Conservation (phyloP, 30 jellyfish, hydroid and myxozoan species). For the Hydra vulgaris region DNA sequence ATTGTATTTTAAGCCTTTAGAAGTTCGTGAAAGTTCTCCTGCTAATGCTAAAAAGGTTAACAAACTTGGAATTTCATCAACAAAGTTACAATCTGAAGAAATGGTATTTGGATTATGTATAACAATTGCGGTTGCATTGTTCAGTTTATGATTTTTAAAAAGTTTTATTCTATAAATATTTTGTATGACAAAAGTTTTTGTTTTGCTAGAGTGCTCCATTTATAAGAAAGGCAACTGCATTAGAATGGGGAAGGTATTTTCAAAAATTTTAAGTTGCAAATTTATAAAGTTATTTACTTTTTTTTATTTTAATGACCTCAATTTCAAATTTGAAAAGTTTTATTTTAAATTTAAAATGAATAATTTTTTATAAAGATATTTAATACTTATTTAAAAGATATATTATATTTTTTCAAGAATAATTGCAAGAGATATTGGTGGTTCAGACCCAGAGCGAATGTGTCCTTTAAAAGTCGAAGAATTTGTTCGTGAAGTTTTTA, state of each 20-base stretch:
- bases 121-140: too few relatives aligned
- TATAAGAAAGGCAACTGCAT: not conserved
- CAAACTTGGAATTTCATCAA: slow-evolving; percentile 41
- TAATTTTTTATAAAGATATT: too few relatives aligned
- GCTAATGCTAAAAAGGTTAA: slow-evolving; percentile 55
- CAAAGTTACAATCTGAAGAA: not conserved
- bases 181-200: too few relatives aligned
- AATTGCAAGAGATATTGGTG: slow-evolving; percentile 93
- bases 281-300: not conserved
- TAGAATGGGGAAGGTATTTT: slow-evolving; percentile 26
- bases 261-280: too few relatives aligned
- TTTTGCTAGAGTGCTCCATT: not conserved
- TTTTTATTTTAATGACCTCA: too few relatives aligned
- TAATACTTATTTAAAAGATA: too few relatives aligned
- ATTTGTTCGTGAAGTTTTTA: slow-evolving; percentile 39
- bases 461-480: slow-evolving; percentile 63
- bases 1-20: slow-evolving; percentile 61
- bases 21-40: slow-evolving; percentile 62
- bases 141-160: too few relatives aligned
- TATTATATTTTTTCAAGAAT: too few relatives aligned
- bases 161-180: too few relatives aligned
- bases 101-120: too few relatives aligned
- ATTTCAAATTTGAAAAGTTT: too few relatives aligned
- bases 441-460: slow-evolving; percentile 98
- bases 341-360: too few relatives aligned